Percentiles rank a stretch among this genome's conserved stretches.
Evolutionary conservation across 2,797 vertebrate genomes (phyloP).

Genomic region (Acanthurus tractus): DNA sequence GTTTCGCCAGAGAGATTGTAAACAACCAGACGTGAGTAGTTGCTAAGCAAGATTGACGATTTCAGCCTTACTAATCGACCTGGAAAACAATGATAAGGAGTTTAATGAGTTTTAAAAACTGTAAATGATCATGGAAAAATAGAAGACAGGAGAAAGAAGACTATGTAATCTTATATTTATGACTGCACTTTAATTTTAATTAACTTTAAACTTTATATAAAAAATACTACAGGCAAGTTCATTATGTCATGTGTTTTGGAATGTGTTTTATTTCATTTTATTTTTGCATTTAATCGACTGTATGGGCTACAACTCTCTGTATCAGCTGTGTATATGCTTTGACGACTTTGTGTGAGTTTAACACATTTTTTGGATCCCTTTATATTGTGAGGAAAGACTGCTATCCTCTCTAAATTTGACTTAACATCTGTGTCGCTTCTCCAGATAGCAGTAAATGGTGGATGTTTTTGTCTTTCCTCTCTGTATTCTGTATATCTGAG

Average conservation of each 20-base stretch:
- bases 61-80: conserved; percentile 59
- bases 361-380: background rate
- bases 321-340: background rate
- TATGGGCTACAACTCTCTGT: background rate
- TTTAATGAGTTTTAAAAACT: background rate
- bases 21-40: conserved; percentile 81
- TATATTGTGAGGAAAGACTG: background rate
- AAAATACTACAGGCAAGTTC: background rate
- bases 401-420: background rate
- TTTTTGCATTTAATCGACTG: too few species aligned
- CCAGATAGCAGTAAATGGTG: background rate
- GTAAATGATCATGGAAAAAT: background rate
- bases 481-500: background rate
- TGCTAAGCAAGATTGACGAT: conserved; percentile 4
- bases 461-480: conserved; percentile 7
- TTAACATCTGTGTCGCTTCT: background rate
- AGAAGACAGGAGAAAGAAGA: background rate
- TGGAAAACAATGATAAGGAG: conserved; percentile 55
- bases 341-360: background rate
- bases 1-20: conserved; percentile 76
- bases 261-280: background rate
- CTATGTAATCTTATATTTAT: background rate
- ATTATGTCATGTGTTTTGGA: background rate
- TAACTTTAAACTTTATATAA: background rate
- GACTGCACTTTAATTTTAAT: background rate